Base-by-base conservation (phyloP, 2,113 vertebrate genomes). In the Oryzias celebensis region DNA sequence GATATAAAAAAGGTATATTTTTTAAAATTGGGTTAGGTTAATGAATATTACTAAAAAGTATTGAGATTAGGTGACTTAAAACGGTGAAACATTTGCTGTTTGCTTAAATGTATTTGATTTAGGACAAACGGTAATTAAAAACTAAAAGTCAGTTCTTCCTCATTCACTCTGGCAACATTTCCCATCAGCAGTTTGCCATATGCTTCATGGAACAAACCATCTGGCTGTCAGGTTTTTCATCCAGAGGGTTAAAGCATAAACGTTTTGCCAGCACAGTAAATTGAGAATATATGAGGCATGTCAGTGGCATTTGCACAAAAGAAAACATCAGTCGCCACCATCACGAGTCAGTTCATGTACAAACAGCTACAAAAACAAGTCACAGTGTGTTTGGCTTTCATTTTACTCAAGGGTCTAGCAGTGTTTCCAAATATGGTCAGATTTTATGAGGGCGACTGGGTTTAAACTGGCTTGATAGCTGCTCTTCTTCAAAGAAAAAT, bases 401-500 rank as follows among this genome's bases (percentile, higher is more conserved):
- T 41, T 14, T 28, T 22, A 20, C 16, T 14, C 12, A 7, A 22
- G 14, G 5, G 5, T 44, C 18, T 36, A 22, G 12, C 36, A 36
- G 36, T 12, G 36, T 12, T 36, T 36, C 36, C 12, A 10, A 36
- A 36, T 36, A 36, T 12, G 36, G 2, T 36, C 3, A 12, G 10
- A 36, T 36, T 8, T 36, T 36, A 36, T 36, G 36, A 12, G 36
- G 36, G 8, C 8, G 2, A 36, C 36, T 12, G 36, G 10, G 36
- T 36, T 36, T 12, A 36, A 58, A 67, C 17, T 71, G 49, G 43
- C 55, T 5, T 56, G 4, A 66, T 7, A 6, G n/a, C 13, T 54
- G 26, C 12, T 36, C 10, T 54, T 20, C 31, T 67, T 66, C 43
- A 58, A 65, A 68, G 45, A 3, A 14, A 20, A 24, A 48, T 44